phyloP scores from a whole-genome alignment of 2,888 invertebrate species.

The Drosophila glabriapex region DNA sequence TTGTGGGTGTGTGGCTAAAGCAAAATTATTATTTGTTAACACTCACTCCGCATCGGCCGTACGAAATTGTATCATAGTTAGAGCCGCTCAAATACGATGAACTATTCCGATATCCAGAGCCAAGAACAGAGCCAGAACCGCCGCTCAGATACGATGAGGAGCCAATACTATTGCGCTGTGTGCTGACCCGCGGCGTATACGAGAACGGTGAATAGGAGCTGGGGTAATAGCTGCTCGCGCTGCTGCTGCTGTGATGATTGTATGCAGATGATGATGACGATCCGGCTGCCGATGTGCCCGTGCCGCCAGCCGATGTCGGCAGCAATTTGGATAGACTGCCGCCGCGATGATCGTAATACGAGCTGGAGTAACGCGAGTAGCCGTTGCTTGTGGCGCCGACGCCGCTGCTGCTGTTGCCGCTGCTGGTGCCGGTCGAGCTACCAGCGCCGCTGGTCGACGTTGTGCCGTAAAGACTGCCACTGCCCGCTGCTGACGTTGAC shows the following conservation, averaged over 20 bases:
- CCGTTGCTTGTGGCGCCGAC: constrained; percentile 67
- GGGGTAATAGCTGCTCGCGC: constrained; percentile 64
- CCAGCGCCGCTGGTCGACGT: constrained; percentile 76
- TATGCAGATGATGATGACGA: constrained; percentile 50
- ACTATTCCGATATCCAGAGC: constrained; percentile 81
- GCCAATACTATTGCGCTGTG: constrained; percentile 67
- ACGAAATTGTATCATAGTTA: constrained; percentile 84
- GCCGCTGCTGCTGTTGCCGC: constrained; percentile 40
- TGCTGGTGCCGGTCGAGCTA: constrained; percentile 59
- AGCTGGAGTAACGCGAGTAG: constrained; percentile 73
- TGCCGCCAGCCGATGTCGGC: constrained; percentile 57
- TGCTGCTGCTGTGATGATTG: constrained; percentile 41
- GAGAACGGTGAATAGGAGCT: constrained; percentile 71
- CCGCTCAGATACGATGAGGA: constrained; percentile 75
- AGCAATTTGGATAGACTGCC: constrained; percentile 77
- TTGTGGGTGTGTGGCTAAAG: constrained; percentile 45
- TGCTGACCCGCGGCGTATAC: constrained; percentile 79
- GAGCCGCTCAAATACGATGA: constrained; percentile 77
- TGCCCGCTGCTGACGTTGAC: constrained; percentile 84
- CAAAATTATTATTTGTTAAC: constrained; percentile 14
- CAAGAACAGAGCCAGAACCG: constrained; percentile 59
- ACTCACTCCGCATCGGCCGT: constrained; percentile 86
- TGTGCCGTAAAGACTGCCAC: constrained; percentile 85
- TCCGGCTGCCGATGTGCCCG: constrained; percentile 33
- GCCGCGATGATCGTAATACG: constrained; percentile 80